These are phyloP conservation scores for Acronicta aceris DNA, from an alignment of 2,888 invertebrate genomes.

Conservation along the genomic window DNA sequence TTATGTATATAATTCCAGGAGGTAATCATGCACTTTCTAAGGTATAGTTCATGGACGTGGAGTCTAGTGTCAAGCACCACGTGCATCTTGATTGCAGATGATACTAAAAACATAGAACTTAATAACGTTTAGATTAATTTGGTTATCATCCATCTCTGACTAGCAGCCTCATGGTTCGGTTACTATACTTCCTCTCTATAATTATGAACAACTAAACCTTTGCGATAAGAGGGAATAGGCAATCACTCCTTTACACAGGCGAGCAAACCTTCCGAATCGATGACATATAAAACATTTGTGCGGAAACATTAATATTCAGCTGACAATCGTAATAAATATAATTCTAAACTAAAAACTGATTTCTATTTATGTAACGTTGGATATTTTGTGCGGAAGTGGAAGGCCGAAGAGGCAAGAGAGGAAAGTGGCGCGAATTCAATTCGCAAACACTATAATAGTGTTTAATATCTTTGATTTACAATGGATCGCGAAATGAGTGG, in stretches of 20 bases:
- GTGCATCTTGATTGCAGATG: too few species aligned
- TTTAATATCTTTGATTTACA: slow-evolving; percentile 16
- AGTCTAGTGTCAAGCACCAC: too few species aligned
- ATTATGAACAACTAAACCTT: too few species aligned
- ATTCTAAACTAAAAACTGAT: slow-evolving; percentile 40
- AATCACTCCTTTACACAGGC: too few species aligned
- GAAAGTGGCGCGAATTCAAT: slow-evolving; percentile 49
- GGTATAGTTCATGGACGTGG: background rate
- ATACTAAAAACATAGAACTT: too few species aligned
- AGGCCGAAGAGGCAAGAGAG: slow-evolving; percentile 3
- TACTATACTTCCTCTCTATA: too few species aligned
- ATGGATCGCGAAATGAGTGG: background rate
- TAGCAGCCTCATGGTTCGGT: too few species aligned
- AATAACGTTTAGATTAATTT: too few species aligned
- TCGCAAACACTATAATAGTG: slow-evolving; percentile 34
- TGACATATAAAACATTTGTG: slow-evolving; percentile 22
- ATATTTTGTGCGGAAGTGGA: slow-evolving; percentile 44
- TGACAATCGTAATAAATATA: slow-evolving; percentile 27
- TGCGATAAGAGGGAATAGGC: too few species aligned
- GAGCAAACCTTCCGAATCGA: background rate
- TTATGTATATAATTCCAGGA: background rate
- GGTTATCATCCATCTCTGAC: too few species aligned
- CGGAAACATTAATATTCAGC: slow-evolving; percentile 41
- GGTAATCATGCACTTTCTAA: slow-evolving; percentile 17
- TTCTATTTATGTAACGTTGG: slow-evolving; percentile 41